phyloP scores from a whole-genome alignment of 2,113 vertebrate genomes.

The Seriola aureovittata region DNA sequence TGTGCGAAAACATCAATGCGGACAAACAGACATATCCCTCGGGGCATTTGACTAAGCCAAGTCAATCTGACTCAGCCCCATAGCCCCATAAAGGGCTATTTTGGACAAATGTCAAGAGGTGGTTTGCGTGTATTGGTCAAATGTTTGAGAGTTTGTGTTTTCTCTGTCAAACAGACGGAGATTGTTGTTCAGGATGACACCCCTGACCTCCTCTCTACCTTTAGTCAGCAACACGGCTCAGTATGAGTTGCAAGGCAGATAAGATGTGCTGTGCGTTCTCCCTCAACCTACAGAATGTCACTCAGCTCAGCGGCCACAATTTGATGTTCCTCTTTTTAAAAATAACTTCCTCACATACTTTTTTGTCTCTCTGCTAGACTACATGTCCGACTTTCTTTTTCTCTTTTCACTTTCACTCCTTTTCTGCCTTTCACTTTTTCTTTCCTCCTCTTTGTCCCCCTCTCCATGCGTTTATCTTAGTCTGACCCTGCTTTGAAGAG shows the following conservation, averaged over 20 bases:
- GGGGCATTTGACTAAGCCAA: slow-evolving; percentile 67
- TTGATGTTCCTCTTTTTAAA: slow-evolving; percentile 38
- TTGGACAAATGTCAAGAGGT: slow-evolving; percentile 72
- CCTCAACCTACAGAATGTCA: slow-evolving; percentile 34
- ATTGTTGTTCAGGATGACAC: slow-evolving; percentile 49
- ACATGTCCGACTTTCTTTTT: neutral
- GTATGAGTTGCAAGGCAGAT: slow-evolving; percentile 11
- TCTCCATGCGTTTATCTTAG: slow-evolving; percentile 67
- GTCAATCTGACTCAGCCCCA: slow-evolving; percentile 72
- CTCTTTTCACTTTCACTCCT: slow-evolving; percentile 10
- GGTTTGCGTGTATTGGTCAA: slow-evolving; percentile 49
- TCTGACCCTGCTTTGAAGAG: slow-evolving; percentile 54
- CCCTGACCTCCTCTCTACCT: slow-evolving; percentile 44
- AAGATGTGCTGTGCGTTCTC: neutral
- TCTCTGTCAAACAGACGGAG: slow-evolving; percentile 41
- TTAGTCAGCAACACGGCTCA: neutral
- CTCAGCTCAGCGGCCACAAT: slow-evolving; percentile 24
- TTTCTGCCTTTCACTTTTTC: neutral
- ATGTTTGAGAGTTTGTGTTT: slow-evolving; percentile 58
- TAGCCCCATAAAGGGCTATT: slow-evolving; percentile 65
- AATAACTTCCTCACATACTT: slow-evolving; percentile 37
- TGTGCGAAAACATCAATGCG: slow-evolving; percentile 67
- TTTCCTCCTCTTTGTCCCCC: neutral
- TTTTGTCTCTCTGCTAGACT: slow-evolving; percentile 30
- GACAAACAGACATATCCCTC: slow-evolving; percentile 70